These are phyloP conservation scores for Ranitomeya variabilis DNA, from an alignment of 2,113 vertebrate species.

Conservation along the genomic window DNA sequence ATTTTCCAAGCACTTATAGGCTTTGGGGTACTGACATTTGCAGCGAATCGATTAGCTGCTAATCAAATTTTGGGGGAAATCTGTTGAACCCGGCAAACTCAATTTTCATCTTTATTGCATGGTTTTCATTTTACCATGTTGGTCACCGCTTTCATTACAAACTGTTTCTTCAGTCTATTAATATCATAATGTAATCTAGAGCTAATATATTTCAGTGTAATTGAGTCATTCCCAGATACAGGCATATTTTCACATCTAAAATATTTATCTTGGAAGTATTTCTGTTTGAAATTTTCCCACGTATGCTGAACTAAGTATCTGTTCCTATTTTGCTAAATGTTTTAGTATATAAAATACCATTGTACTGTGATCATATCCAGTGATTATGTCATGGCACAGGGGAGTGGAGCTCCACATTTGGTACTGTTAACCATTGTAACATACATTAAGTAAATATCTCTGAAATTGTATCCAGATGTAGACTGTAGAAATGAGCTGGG, in stretches of 20 bases:
- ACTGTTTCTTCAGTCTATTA: not conserved
- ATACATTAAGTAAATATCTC: slow-evolving; percentile 1
- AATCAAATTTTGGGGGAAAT: too few relatives aligned
- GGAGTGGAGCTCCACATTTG: not conserved
- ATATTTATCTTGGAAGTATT: slow-evolving; percentile 37
- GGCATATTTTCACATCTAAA: slow-evolving; percentile 7
- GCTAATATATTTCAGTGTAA: not conserved
- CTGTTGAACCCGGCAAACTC: too few relatives aligned
- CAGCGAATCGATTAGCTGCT: too few relatives aligned
- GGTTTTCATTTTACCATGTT: not conserved
- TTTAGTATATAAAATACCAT: not conserved
- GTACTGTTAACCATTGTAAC: slow-evolving; percentile 1
- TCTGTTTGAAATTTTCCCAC: slow-evolving; percentile 29
- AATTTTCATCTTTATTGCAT: too few relatives aligned
- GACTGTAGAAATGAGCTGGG: not conserved
- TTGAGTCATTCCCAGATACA: slow-evolving; percentile 18
- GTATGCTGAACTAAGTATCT: slow-evolving; percentile 23
- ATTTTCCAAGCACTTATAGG: too few relatives aligned
- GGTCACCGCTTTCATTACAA: not conserved
- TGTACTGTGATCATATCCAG: slow-evolving; percentile 12
- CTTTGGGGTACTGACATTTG: too few relatives aligned
- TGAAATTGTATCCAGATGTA: slow-evolving; percentile 9
- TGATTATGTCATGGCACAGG: slow-evolving; percentile 12
- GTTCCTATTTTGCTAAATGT: slow-evolving; percentile 25
- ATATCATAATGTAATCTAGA: not conserved